Evolutionary conservation across 2,888 invertebrate genomes (phyloP).

Genomic region (Drosophila pegasa): DNA sequence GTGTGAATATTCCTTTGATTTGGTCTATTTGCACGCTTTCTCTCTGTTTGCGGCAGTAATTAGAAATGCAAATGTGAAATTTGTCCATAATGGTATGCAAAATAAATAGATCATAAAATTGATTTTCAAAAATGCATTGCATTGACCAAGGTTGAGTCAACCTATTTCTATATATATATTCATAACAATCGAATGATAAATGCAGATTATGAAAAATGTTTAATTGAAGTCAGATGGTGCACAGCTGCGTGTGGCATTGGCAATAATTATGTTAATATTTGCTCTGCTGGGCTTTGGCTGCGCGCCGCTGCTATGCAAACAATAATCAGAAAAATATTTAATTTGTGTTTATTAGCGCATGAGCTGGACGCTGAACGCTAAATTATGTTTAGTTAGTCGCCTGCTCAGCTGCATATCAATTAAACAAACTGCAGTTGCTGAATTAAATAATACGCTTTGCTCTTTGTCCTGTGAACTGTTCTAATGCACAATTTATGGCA

Average conservation of each 20-base stretch:
- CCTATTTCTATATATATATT: too few relatives aligned
- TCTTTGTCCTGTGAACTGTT: constrained; percentile 40
- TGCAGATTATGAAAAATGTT: constrained; percentile 35
- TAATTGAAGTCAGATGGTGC: constrained; percentile 28
- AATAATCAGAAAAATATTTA: constrained; percentile 56
- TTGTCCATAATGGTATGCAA: constrained; percentile 27
- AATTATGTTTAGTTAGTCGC: constrained; percentile 50
- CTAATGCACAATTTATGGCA: constrained; percentile 32
- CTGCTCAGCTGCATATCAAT: constrained; percentile 62
- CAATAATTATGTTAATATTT: constrained; percentile 53
- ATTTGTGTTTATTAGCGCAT: constrained; percentile 70
- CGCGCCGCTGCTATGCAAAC: too few relatives aligned
- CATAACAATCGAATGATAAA: constrained; percentile 38
- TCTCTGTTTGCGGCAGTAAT: constrained; percentile 41
- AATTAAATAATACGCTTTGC: constrained; percentile 55
- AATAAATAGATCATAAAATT: constrained; percentile 53
- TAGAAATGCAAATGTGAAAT: constrained; percentile 57
- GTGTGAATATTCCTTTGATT: constrained; percentile 24
- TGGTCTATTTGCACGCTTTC: background rate
- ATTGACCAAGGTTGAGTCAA: background rate
- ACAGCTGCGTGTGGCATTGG: constrained; percentile 18
- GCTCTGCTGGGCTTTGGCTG: constrained; percentile 17
- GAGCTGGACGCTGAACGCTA: constrained; percentile 42
- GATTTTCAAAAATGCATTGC: constrained; percentile 28
- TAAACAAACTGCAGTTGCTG: constrained; percentile 31